phyloP scores from a whole-genome alignment of 2,113 vertebrate species.

The Otus sunia region DNA sequence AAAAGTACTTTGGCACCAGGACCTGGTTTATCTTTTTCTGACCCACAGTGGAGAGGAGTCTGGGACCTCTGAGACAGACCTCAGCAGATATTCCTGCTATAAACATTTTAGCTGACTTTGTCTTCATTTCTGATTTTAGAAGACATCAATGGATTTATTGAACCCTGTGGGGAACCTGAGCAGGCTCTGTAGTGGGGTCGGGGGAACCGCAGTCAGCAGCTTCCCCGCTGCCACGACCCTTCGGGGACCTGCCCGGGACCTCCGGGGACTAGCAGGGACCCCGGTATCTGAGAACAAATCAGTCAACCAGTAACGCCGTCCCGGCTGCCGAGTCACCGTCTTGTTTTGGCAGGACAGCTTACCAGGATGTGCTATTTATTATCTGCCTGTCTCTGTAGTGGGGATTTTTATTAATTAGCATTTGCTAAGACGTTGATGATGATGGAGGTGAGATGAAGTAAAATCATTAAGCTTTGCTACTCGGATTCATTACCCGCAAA shows the following conservation, averaged over 20 bases:
- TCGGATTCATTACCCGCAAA: neutral
- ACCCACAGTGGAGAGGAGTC: accelerated
- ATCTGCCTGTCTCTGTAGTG: neutral
- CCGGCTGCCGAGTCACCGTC: neutral
- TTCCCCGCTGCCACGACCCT: accelerated
- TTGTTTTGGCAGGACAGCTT: neutral
- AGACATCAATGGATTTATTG: neutral
- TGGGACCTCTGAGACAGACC: neutral
- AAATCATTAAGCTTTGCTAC: neutral
- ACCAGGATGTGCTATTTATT: neutral
- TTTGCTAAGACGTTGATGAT: neutral
- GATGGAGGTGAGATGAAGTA: neutral
- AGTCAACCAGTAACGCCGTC: accelerated
- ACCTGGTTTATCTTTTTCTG: neutral
- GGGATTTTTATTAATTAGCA: neutral
- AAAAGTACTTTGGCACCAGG: neutral
- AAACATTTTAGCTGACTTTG: neutral
- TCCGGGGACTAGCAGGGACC: neutral
- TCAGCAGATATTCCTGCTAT: neutral
- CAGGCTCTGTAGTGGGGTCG: neutral
- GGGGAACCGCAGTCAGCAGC: neutral
- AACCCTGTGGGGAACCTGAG: neutral
- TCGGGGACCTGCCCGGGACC: neutral
- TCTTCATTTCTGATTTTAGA: neutral
- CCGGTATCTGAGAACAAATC: neutral